Evolutionary conservation across 2,797 vertebrate genomes (phyloP).

Genomic region (Halcyon chelicuti): DNA sequence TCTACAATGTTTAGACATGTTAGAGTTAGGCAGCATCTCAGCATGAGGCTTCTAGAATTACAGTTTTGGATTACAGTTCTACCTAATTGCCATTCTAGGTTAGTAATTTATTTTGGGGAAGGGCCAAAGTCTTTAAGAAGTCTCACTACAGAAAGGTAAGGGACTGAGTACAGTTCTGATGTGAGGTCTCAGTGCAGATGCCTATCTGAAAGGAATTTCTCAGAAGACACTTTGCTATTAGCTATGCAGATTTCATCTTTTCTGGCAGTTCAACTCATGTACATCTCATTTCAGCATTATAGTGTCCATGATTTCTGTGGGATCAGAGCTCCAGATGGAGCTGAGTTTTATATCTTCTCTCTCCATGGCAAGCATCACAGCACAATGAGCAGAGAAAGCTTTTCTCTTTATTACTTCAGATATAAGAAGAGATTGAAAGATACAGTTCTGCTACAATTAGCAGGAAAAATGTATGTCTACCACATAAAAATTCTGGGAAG

Average conservation of each 20-base stretch:
- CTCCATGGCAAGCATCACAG: neutral
- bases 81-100: neutral
- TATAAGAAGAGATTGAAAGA: neutral
- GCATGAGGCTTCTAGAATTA: neutral
- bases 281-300: neutral
- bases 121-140: neutral
- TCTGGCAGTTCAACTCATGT: neutral
- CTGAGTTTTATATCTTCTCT: neutral
- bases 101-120: neutral
- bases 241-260: neutral
- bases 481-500: neutral
- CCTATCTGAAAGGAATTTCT: neutral
- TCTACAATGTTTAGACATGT: rapidly evolving
- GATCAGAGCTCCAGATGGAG: neutral
- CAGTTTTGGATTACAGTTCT: neutral
- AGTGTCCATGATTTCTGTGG: neutral
- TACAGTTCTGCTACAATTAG: neutral
- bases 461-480: neutral
- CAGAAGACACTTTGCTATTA: neutral
- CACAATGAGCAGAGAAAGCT: neutral
- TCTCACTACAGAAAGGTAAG: neutral
- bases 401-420: neutral
- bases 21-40: neutral
- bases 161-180: neutral
- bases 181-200: neutral